phyloP scores from a whole-genome alignment of 2,797 vertebrate genomes.

The Scomberomorus guttatus region DNA sequence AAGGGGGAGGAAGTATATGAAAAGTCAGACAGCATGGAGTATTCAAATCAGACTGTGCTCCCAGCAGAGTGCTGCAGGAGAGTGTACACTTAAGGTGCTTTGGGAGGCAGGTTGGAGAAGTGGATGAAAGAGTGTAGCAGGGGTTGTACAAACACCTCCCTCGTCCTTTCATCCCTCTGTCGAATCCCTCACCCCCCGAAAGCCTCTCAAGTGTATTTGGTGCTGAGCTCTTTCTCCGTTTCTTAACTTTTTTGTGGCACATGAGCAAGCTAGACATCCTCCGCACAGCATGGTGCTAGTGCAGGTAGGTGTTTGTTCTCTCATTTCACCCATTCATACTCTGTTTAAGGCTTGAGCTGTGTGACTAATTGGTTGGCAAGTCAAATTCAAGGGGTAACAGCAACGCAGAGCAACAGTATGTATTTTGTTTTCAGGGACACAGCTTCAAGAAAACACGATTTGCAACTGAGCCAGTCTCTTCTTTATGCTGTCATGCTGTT shows the following conservation, averaged over 20 bases:
- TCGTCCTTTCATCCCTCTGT: conserved; percentile 41
- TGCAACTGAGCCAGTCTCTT: conserved; percentile 17
- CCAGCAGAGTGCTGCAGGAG: conserved; percentile 21
- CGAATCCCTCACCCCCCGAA: conserved; percentile 11
- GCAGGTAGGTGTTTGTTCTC: conserved; percentile 54
- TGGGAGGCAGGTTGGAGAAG: conserved; percentile 34
- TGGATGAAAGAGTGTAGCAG: conserved; percentile 30
- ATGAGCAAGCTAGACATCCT: conserved; percentile 49
- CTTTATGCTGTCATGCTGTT: conserved; percentile 29
- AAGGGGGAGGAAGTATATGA: not conserved
- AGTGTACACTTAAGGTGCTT: conserved; percentile 50
- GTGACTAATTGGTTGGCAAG: conserved; percentile 66
- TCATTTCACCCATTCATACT: conserved; percentile 29
- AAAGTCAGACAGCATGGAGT: conserved; percentile 30
- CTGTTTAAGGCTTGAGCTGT: conserved; percentile 43
- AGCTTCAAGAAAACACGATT: conserved; percentile 30
- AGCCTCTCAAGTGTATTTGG: conserved; percentile 39
- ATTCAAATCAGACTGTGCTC: conserved; percentile 53
- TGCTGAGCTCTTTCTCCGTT: conserved; percentile 14
- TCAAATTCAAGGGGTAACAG: conserved; percentile 20
- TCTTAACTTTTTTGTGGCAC: conserved; percentile 25
- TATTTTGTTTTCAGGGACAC: conserved; percentile 31
- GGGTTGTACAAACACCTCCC: conserved; percentile 38
- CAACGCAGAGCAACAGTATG: conserved; percentile 17
- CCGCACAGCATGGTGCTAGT: conserved; percentile 27